phyloP scores from a whole-genome alignment of 2,888 invertebrate genomes.

The Cheilosia variabilis region DNA sequence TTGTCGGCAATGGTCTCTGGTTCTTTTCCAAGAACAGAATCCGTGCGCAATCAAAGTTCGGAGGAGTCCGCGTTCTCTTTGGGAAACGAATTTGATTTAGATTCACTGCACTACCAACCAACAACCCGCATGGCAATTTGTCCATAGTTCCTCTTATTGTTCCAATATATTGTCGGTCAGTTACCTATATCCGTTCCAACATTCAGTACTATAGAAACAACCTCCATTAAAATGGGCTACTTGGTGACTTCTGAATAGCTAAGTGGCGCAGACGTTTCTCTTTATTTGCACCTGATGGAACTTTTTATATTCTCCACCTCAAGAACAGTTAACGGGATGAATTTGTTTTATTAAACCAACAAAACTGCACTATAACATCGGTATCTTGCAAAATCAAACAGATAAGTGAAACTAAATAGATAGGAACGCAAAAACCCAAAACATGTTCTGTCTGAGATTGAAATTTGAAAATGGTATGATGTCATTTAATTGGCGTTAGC shows the following conservation, averaged over 20 bases:
- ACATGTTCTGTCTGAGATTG: slow-evolving; percentile 61
- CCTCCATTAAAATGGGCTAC: slow-evolving; percentile 30
- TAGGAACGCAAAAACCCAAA: not conserved
- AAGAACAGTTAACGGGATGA: slow-evolving; percentile 50
- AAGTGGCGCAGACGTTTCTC: slow-evolving; percentile 42
- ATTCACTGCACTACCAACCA: slow-evolving; percentile 42
- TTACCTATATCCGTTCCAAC: slow-evolving; percentile 50
- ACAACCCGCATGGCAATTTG: slow-evolving; percentile 8
- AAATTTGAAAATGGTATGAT: slow-evolving; percentile 59
- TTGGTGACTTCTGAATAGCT: slow-evolving; percentile 25
- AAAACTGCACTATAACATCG: not conserved
- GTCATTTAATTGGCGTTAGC: slow-evolving; percentile 41
- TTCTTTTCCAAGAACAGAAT: slow-evolving; percentile 45
- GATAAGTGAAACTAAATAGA: slow-evolving; percentile 23
- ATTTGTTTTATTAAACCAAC: not conserved
- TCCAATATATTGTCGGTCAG: slow-evolving; percentile 43
- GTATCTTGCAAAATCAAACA: slow-evolving; percentile 5
- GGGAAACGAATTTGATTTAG: slow-evolving; percentile 31
- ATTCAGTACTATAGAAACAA: not conserved
- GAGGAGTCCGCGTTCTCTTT: slow-evolving; percentile 20
- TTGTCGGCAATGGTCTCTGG: slow-evolving; percentile 21
- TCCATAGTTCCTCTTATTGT: slow-evolving; percentile 8
- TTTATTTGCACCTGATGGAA: slow-evolving; percentile 12
- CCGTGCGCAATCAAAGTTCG: slow-evolving; percentile 31
- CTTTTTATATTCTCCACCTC: not conserved